phyloP scores from a whole-genome alignment of 2,797 vertebrate species.

The Gymnothorax reevesii region DNA sequence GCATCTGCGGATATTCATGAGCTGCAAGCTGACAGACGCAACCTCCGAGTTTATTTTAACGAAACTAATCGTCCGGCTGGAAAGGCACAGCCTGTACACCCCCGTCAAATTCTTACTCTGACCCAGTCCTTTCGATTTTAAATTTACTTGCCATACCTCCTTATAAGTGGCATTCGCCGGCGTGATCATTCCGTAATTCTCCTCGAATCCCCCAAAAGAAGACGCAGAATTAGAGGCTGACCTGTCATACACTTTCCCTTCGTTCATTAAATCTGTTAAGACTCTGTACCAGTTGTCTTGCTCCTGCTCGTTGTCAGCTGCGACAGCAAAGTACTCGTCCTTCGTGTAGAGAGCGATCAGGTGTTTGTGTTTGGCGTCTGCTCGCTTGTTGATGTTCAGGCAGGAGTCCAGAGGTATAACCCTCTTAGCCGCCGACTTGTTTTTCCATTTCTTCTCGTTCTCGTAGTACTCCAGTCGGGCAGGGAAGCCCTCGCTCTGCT shows the following conservation, averaged over 20 bases:
- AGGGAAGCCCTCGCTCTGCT: slow-evolving; percentile 76
- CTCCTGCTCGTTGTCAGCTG: slow-evolving; percentile 90
- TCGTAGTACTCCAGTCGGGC: slow-evolving; percentile 96
- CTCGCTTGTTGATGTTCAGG: slow-evolving; percentile 94
- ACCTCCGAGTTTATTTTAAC: slow-evolving; percentile 90
- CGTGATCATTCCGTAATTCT: slow-evolving; percentile 83
- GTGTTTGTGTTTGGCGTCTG: slow-evolving; percentile 94
- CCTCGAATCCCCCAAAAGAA: slow-evolving; percentile 79
- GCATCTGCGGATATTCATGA: slow-evolving; percentile 97
- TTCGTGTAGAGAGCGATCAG: slow-evolving; percentile 95
- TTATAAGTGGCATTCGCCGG: slow-evolving; percentile 82
- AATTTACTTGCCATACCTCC: slow-evolving; percentile 96
- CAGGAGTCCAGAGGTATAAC: slow-evolving; percentile 92
- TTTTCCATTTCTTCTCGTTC: slow-evolving; percentile 98
- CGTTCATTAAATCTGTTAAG: slow-evolving; percentile 83
- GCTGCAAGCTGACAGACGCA: slow-evolving; percentile 89
- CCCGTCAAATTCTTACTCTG: slow-evolving; percentile 89
- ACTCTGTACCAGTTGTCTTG: slow-evolving; percentile 92
- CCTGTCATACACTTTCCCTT: slow-evolving; percentile 78
- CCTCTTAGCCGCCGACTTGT: slow-evolving; percentile 90
- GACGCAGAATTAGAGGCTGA: slow-evolving; percentile 74
- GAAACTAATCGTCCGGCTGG: slow-evolving; percentile 89
- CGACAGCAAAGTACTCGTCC: slow-evolving; percentile 96
- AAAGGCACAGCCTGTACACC: slow-evolving; percentile 91
- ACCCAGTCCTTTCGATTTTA: slow-evolving; percentile 93